phyloP scores from a whole-genome alignment of 2,797 vertebrate species.

The Allobates femoralis region DNA sequence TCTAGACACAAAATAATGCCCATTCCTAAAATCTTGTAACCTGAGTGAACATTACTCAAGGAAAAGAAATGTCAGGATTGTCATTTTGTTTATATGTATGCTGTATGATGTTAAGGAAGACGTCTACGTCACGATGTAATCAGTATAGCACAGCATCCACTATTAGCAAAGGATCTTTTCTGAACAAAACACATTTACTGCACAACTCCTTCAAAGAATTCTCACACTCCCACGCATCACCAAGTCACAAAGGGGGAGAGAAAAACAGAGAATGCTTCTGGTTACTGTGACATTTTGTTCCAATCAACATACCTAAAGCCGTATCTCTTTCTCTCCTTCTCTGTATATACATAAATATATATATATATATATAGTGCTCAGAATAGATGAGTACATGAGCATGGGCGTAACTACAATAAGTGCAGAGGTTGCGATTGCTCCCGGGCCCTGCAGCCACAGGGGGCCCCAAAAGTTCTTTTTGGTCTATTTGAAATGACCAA shows the following conservation, averaged over 20 bases:
- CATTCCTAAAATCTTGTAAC: neutral
- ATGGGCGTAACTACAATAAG: too few relatives aligned
- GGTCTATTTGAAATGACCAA: too few relatives aligned
- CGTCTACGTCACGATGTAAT: neutral
- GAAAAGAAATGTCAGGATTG: neutral
- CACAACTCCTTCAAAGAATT: constrained; percentile 38
- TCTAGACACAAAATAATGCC: neutral
- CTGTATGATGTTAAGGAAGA: neutral
- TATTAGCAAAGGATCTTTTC: neutral
- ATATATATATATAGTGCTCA: too few relatives aligned
- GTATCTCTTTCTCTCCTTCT: neutral
- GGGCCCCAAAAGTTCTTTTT: too few relatives aligned
- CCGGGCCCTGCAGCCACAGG: too few relatives aligned
- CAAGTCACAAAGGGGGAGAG: neutral
- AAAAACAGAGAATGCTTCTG: constrained; percentile 3
- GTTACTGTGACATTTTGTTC: constrained; percentile 21
- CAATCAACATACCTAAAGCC: neutral
- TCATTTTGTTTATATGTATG: neutral
- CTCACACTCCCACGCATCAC: constrained; percentile 25
- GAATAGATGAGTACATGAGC: too few relatives aligned
- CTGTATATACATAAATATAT: neutral
- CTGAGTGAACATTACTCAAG: neutral
- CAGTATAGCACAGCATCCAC: neutral
- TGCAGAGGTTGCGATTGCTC: too few relatives aligned
- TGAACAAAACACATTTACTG: constrained; percentile 22